Evolutionary conservation across 37 sponge, comb jelly and placozoan genomes (phyloP), one percentile per base, ranked within the genome.

Genomic region (Ianthella basta): DNA sequence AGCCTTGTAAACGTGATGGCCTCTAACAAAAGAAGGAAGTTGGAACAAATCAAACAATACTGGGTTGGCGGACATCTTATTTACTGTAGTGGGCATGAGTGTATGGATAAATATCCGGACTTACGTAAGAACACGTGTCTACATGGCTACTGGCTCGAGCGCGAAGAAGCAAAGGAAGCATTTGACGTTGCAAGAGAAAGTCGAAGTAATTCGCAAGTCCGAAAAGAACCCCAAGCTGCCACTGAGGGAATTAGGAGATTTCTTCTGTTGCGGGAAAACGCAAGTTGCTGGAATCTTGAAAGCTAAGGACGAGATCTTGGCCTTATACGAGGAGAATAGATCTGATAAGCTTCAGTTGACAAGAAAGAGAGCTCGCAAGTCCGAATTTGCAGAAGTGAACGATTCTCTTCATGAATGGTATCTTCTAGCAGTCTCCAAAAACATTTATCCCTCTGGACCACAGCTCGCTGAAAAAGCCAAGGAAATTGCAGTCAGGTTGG

Each of bases 391-490:
- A 19, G 78, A 75, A 18, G 78, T 75, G 53, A 75, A 75, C 40
- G 78, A 75, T 4, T 38, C 78, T 75, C 21, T 41, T 19, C 13
- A 75, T 4, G 78, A 75, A 44, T 75, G 78, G 78, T 75, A 75
- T 41, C 78, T 75, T 12, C 21, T 75, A 25, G 54, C 78, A 41
- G 25, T 14, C 38, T 39, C 78, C 54, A 84, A 75, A 75, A 40
- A 61, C 64, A 61, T 61, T 61, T 12, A 61, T 61, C 64, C 64
- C 64, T 6, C 13, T 10, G 13, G 64, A 61, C 64, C 64, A 61
- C 61, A 70, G 21, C 84, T 92, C n/a, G 27, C 44, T 79, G 92
- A 88, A 65, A 88, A 92, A 66, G 92, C 86, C 34, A 88, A 60
- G 56, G 56, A 88, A 82, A 92, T 86, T 68, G 89, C 83, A 60